Evolutionary conservation across 2,888 invertebrate genomes (phyloP).

Genomic region (Zelleria hepariella): DNA sequence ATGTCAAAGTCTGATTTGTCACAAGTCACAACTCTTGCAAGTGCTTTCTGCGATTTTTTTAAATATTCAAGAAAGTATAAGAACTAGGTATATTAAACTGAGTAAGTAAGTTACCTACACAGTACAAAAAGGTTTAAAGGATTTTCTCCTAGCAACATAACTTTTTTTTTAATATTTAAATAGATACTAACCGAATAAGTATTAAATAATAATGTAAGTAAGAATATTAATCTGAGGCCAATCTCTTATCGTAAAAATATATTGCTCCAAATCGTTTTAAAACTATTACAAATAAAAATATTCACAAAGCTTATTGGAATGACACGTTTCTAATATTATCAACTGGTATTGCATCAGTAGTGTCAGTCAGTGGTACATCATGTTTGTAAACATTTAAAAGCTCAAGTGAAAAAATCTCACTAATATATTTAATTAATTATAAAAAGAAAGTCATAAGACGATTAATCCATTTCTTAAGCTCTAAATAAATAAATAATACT

Average conservation of each 20-base stretch:
- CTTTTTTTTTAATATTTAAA: neutral
- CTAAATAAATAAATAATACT: constrained; percentile 71
- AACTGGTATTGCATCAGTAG: constrained; percentile 11
- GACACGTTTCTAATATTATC: constrained; percentile 19
- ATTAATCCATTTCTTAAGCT: constrained; percentile 42
- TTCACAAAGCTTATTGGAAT: constrained; percentile 26
- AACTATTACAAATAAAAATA: constrained; percentile 11
- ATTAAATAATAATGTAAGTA: constrained; percentile 4
- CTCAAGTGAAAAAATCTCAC: neutral
- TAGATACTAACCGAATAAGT: neutral
- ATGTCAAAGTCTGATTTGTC: neutral
- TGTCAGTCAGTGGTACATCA: constrained; percentile 4
- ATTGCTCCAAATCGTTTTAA: neutral
- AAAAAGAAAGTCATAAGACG: constrained; percentile 35
- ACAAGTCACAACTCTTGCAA: no score
- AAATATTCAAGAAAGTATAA: no score
- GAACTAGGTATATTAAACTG: no score
- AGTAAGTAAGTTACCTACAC: no score
- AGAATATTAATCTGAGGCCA: neutral
- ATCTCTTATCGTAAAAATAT: constrained; percentile 7
- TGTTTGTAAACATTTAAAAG: neutral
- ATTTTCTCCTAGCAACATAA: constrained; percentile 7
- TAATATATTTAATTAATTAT: neutral
- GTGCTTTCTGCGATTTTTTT: no score
- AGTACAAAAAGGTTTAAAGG: constrained; percentile 8